Conservation (phyloP, 1,140 invertebrate genomes). For the Drosophila nigromelanica region DNA sequence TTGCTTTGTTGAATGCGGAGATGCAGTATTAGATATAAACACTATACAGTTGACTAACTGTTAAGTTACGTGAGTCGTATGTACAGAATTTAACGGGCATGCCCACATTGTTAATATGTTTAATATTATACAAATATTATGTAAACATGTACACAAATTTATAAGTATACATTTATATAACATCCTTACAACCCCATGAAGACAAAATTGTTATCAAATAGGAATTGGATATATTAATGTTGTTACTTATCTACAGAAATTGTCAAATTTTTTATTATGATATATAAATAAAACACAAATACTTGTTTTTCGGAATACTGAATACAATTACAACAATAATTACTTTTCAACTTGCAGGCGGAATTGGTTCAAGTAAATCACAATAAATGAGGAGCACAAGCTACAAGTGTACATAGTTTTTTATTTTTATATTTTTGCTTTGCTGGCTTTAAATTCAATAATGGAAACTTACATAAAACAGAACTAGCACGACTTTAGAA, state of each 20-base stretch:
- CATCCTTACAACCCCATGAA: constrained; percentile 69
- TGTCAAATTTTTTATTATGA: constrained; percentile 55
- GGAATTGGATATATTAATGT: constrained; percentile 28
- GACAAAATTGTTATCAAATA: constrained; percentile 42
- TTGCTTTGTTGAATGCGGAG: constrained; percentile 49
- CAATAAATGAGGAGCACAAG: background rate
- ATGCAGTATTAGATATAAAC: constrained; percentile 68
- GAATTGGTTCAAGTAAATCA: constrained; percentile 61
- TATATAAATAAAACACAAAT: constrained; percentile 37
- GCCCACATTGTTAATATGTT: constrained; percentile 56
- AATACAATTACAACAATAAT: constrained; percentile 3
- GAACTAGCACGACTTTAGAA: constrained; percentile 45
- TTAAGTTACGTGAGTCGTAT: constrained; percentile 57
- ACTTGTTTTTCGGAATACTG: constrained; percentile 15
- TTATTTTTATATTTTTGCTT: constrained; percentile 58
- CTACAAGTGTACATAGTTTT: constrained; percentile 32
- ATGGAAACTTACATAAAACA: constrained; percentile 62
- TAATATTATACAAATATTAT: constrained; percentile 31
- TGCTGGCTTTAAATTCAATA: constrained; percentile 66
- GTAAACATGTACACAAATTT: constrained; percentile 18
- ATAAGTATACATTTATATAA: constrained; percentile 18
- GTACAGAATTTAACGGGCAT: constrained; percentile 66
- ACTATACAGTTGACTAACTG: constrained; percentile 43
- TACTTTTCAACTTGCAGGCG: constrained; percentile 51
- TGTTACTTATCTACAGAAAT: constrained; percentile 61